Evolutionary conservation across 2,113 vertebrate genomes (phyloP).

Genomic region (Ursus arctos): DNA sequence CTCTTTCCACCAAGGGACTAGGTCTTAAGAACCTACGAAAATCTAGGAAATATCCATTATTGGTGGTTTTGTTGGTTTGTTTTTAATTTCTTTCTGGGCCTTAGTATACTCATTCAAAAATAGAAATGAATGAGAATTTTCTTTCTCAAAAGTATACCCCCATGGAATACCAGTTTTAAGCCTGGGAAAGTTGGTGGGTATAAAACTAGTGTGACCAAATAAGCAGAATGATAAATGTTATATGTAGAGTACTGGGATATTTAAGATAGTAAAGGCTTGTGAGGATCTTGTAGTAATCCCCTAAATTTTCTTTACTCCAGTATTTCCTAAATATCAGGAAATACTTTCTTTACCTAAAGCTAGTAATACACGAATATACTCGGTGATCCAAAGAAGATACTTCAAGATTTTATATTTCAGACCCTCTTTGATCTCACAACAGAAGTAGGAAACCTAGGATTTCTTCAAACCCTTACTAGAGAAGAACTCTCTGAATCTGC

Average conservation of each 20-base stretch:
- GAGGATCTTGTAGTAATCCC: neutral
- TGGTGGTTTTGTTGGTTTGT: neutral
- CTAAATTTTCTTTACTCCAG: neutral
- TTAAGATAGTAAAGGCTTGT: neutral
- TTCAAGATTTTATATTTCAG: neutral
- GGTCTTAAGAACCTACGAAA: neutral
- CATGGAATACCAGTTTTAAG: neutral
- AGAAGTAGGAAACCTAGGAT: neutral
- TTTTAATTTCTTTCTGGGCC: neutral
- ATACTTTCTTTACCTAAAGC: neutral
- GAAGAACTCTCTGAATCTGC: neutral
- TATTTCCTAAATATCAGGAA: neutral
- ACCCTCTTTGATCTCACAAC: neutral
- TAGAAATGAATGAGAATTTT: neutral
- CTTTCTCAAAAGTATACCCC: neutral
- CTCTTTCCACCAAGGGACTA: neutral
- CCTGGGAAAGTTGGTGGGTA: neutral
- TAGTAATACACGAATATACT: neutral
- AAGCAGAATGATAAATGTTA: neutral
- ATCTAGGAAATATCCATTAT: neutral
- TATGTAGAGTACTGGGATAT: neutral
- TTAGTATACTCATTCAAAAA: neutral
- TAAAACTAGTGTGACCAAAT: neutral
- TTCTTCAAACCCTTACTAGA: neutral
- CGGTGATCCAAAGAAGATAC: neutral